Percentiles rank a stretch among this genome's conserved stretches.
Evolutionary conservation across 2,888 invertebrate genomes (phyloP).

Genomic region (Drosophila birchii): DNA sequence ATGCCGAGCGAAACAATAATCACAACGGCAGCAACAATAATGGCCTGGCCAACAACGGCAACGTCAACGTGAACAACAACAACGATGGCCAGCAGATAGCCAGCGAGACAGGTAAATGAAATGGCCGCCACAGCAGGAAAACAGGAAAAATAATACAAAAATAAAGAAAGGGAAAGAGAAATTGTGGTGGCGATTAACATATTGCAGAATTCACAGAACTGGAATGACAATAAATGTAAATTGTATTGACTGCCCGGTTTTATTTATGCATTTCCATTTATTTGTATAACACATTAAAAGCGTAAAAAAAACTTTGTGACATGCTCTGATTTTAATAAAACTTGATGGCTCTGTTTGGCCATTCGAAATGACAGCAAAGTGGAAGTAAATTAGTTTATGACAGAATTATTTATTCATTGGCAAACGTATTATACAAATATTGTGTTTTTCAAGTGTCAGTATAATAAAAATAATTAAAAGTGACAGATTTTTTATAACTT

Average conservation of each 20-base stretch:
- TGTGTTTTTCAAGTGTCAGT: slow-evolving; percentile 1
- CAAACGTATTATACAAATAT: background rate
- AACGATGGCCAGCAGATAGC: slow-evolving; percentile 72
- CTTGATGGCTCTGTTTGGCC: slow-evolving; percentile 11
- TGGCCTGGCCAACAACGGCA: slow-evolving; percentile 63
- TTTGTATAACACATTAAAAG: slow-evolving; percentile 14
- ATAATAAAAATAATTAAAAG: background rate
- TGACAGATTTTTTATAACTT: background rate
- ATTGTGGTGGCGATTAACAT: slow-evolving; percentile 29
- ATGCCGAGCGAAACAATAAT: slow-evolving; percentile 74
- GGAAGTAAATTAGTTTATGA: slow-evolving; percentile 14
- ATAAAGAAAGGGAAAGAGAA: background rate
- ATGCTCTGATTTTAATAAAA: slow-evolving; percentile 18
- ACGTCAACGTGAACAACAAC: slow-evolving; percentile 73
- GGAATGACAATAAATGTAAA: slow-evolving; percentile 37
- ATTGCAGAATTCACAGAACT: slow-evolving; percentile 28
- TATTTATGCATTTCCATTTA: slow-evolving; percentile 34
- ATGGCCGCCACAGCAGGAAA: slow-evolving; percentile 4
- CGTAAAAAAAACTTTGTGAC: slow-evolving; percentile 17
- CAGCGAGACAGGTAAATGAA: slow-evolving; percentile 62
- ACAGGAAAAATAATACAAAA: slow-evolving; percentile 7
- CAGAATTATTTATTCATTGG: slow-evolving; percentile 2
- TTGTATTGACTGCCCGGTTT: slow-evolving; percentile 31
- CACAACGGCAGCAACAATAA: slow-evolving; percentile 73
- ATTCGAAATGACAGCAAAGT: slow-evolving; percentile 6